Conservation (phyloP, 2,113 vertebrate genomes). For the Phalacrocorax aristotelis region DNA sequence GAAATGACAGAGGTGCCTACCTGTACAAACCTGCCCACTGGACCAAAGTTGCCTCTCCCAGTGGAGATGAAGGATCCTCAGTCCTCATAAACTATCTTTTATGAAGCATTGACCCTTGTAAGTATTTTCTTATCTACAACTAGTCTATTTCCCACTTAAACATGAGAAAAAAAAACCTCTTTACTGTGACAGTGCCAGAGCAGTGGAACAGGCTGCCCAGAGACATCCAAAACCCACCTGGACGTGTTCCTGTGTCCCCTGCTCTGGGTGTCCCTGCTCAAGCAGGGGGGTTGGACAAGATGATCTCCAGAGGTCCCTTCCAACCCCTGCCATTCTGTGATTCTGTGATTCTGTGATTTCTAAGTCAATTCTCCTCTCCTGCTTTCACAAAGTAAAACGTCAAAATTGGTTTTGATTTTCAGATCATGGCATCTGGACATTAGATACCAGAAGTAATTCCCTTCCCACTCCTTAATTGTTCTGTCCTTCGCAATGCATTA, state of each 20-base stretch:
- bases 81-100: background rate
- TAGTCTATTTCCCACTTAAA: background rate
- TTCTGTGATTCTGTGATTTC: background rate
- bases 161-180: no score
- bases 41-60: background rate
- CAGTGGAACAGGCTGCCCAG: no score
- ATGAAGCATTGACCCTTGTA: rapidly evolving
- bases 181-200: no score
- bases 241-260: no score
- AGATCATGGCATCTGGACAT: background rate
- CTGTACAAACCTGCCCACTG: background rate
- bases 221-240: no score
- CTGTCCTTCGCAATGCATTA: background rate
- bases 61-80: background rate
- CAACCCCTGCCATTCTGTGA: no score
- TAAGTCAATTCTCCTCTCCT: background rate
- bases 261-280: no score
- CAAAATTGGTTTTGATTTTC: background rate
- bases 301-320: no score
- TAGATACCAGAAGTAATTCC: background rate
- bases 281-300: no score
- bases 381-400: background rate
- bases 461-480: background rate
- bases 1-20: background rate
- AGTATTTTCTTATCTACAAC: background rate